Percentiles rank a stretch among this genome's conserved stretches.
These are phyloP conservation scores for Lycorma delicatula DNA, from an alignment of 1,140 invertebrate species.

Conservation along the genomic window DNA sequence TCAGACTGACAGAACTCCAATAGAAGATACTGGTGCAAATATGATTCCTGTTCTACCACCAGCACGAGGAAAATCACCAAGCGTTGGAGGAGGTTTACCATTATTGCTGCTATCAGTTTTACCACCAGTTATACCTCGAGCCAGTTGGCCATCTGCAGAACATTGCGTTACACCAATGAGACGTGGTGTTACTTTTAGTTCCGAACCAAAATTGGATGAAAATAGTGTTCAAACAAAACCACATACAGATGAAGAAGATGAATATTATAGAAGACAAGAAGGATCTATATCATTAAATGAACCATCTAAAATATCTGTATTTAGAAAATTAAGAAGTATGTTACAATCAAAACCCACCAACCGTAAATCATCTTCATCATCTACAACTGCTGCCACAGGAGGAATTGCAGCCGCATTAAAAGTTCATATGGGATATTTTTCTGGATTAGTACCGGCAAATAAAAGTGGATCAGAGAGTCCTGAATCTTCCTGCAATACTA, in stretches of 20 bases:
- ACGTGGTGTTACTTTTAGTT: constrained; percentile 48
- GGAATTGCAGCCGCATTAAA: constrained; percentile 56
- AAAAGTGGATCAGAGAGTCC: constrained; percentile 14
- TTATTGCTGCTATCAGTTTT: constrained; percentile 59
- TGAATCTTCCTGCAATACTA: constrained; percentile 44
- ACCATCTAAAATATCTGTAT: constrained; percentile 25
- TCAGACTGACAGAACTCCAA: background rate
- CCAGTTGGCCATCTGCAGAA: constrained; percentile 29
- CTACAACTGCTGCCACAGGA: background rate
- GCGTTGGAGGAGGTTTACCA: constrained; percentile 56
- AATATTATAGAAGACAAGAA: constrained; percentile 2
- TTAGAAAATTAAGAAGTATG: constrained; percentile 41
- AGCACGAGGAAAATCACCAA: constrained; percentile 40
- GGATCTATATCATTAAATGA: background rate
- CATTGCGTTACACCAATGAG: constrained; percentile 30
- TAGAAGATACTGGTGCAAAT: background rate
- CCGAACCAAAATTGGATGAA: constrained; percentile 54
- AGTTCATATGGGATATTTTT: constrained; percentile 60
- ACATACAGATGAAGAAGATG: background rate
- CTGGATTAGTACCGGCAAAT: constrained; percentile 47
- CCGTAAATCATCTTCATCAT: constrained; percentile 45
- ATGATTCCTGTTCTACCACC: no score
- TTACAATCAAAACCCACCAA: constrained; percentile 39
- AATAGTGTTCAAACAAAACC: background rate
- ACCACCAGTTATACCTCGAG: constrained; percentile 61